Base-by-base conservation (phyloP, 2,888 invertebrate genomes). In the Spisula subtruncata region DNA sequence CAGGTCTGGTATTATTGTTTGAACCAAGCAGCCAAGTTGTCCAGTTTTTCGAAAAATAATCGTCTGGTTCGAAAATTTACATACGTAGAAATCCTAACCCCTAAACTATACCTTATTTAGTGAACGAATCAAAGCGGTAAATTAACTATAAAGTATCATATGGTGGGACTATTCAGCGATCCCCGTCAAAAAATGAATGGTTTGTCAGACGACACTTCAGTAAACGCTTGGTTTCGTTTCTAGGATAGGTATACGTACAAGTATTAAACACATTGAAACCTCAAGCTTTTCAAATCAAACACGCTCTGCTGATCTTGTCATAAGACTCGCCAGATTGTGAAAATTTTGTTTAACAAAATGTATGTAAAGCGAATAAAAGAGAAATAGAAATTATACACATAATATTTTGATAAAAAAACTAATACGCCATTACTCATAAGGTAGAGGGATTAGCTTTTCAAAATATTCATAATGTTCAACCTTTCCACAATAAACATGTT, bases 261-360 rank as follows among this genome's bases (percentile, higher is more conserved):
- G n/a, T 54, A 56, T 60, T 83, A 75, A 54, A 82, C 35, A 56
- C 80, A 83, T 89, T 89, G 35, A 80, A 89, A 84, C 87, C 84
- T 81, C 66, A 79, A 75, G 85, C 85, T 83, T 87, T 90, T 90
- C 88, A 90, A 90, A 90, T 90, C 80, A 89, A 81, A 82, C 56
- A 86, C 89, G 89, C 89, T 86, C 81, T 56, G 84, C 5, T 89
- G 89, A 71, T 86, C 89, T 71, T 87, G 89, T 89, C 89, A 84
- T 81, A 89, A 85, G 87, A 56, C 79, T 29, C 83, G 66, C 32
- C 60, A 60, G 60, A 41, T 87, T 79, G 79, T n/a, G 60, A 60
- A 41, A 75, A 66, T 29, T 85, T 83, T 87, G 79, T 83, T 51
- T 75, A 79, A 80, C 87, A 88, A 88, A 80, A 84, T 80, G 80